Evolutionary conservation across 2,113 vertebrate genomes (phyloP), one percentile per base, ranked within the genome.

Genomic region (Scopus umbretta): DNA sequence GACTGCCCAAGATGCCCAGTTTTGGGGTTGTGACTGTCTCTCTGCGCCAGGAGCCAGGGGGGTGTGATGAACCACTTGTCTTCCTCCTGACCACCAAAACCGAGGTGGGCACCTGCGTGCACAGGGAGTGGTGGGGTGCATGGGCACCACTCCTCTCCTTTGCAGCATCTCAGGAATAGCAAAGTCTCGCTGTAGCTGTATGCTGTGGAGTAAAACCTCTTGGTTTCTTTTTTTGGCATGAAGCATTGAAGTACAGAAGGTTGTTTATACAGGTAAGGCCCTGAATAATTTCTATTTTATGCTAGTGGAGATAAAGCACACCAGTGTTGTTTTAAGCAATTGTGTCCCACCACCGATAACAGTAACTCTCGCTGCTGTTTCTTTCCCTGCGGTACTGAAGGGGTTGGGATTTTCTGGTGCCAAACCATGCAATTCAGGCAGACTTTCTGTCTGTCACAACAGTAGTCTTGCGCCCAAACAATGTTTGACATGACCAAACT

Each of bases 51-150:
- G 12, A 80, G 5, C 19, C 25, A 4, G 17, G 26, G 22, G 34
- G 0, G 0, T 29, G 42, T 0, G 0, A 29, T 74, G 45, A 58
- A 38, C 16, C 21, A 4, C 20, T 58, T 1, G 0, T 80, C 5
- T 8, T 82, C 7, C 26, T 74, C 27, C 26, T 83, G 63, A 59
- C 7, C 5, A 19, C 36, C 4, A 1, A 59, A 93, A 52, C 58
- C 4, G 6, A 71, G 56, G 47, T 25, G 40, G 23, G 11, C 27
- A 87, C 10, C 8, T 1, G 1, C 20, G 16, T 34, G 8, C 5
- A 2, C 0, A 3, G 22, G 38, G 38, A 55, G 42, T 1, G 2
- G 3, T 6, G 59, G 10, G 11, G 2, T 20, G 4, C 2, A 0
- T 38, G 25, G 30, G 6, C n/a, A 50, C 13, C 0, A 1, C 34